phyloP scores from a whole-genome alignment of 2,888 invertebrate genomes.

The Oasisia sp. region DNA sequence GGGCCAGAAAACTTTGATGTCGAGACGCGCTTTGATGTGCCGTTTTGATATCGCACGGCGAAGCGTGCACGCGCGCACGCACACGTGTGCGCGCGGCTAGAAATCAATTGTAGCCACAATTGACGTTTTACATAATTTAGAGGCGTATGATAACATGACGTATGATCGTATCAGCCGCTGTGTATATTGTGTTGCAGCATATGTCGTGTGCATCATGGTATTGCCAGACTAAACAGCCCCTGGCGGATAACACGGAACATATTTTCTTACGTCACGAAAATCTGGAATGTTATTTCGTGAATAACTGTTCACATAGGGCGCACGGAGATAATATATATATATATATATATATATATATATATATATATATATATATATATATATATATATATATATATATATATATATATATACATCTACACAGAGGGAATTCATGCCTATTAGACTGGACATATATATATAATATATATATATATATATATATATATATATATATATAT shows the following conservation, averaged over 20 bases:
- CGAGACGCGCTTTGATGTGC: not conserved
- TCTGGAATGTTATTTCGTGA: no score
- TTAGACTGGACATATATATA: no score
- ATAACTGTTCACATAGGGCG: no score
- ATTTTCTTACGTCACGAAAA: not conserved
- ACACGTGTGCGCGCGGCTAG: not conserved
- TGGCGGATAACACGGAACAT: not conserved
- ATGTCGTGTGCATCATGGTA: not conserved
- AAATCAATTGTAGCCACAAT: not conserved
- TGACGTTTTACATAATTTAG: constrained; percentile 6
- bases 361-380: no score
- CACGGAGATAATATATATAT: no score
- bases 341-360: no score
- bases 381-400: no score
- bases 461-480: no score
- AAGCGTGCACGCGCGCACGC: not conserved
- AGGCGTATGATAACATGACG: not conserved
- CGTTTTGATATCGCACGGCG: not conserved
- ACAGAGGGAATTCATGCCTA: no score
- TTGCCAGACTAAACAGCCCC: not conserved
- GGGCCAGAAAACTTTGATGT: constrained; percentile 17
- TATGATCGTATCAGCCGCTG: not conserved
- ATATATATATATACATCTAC: no score
- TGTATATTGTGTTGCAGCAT: not conserved
- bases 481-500: no score